These are phyloP conservation scores for Cheiracanthium punctorium DNA, from an alignment of 2,888 invertebrate genomes.

Conservation along the genomic window DNA sequence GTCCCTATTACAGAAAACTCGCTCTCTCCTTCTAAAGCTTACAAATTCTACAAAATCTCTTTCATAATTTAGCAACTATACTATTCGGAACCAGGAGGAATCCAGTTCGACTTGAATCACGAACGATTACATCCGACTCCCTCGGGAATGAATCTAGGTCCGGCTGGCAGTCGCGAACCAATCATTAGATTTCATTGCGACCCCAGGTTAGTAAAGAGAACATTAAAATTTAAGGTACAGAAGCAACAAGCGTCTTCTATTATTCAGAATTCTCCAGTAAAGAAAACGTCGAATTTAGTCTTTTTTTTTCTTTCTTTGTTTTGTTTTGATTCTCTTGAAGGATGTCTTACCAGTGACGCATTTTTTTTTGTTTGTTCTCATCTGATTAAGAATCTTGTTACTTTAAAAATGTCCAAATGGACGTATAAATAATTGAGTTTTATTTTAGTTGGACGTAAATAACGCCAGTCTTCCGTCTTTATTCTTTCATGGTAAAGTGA, in stretches of 20 bases:
- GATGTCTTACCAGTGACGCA: neutral
- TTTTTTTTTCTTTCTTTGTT: constrained; percentile 20
- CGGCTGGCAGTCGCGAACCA: constrained; percentile 2
- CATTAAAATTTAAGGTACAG: constrained; percentile 37
- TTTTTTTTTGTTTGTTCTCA: neutral
- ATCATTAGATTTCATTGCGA: constrained; percentile 28
- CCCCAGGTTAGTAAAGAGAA: constrained; percentile 25
- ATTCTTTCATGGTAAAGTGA: too few species aligned
- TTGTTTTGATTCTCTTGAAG: neutral
- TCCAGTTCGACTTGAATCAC: neutral
- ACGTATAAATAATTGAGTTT: neutral
- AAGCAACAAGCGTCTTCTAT: constrained; percentile 32
- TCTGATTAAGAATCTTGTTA: neutral
- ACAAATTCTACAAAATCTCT: neutral
- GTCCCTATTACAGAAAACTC: neutral
- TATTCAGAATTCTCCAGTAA: neutral
- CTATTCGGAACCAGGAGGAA: neutral
- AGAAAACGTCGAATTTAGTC: constrained; percentile 22
- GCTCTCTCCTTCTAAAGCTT: neutral
- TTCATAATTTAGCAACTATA: neutral
- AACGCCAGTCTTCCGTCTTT: too few species aligned
- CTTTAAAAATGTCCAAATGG: neutral
- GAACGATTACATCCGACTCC: neutral
- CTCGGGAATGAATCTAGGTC: constrained; percentile 5
- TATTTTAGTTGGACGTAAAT: neutral